These are phyloP conservation scores for Heteronetta atricapilla DNA, from an alignment of 2,113 vertebrate species.

Conservation along the genomic window DNA sequence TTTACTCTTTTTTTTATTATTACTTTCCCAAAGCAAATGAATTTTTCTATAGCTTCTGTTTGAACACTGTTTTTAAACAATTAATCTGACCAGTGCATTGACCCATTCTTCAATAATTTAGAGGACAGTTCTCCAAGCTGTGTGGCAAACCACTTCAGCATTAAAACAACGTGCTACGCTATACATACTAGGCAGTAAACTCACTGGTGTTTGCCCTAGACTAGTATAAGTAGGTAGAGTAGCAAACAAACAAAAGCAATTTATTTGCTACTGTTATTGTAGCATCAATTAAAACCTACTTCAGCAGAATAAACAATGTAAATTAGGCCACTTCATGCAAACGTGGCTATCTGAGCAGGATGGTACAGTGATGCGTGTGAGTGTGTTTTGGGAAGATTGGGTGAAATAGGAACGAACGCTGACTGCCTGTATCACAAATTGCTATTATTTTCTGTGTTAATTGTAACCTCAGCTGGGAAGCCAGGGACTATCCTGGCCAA, in stretches of 20 bases:
- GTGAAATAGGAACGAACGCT: neutral
- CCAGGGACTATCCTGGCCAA: neutral
- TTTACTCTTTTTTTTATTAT: neutral
- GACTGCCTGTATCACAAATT: neutral
- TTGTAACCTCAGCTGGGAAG: neutral
- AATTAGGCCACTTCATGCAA: neutral
- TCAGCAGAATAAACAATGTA: neutral
- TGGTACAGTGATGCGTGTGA: too few species aligned
- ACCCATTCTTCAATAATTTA: neutral
- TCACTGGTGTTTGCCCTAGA: neutral
- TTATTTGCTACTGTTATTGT: neutral
- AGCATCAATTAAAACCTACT: neutral
- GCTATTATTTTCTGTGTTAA: neutral
- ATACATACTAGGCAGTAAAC: neutral
- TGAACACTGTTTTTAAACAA: neutral
- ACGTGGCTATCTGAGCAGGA: neutral
- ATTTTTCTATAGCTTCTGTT: neutral
- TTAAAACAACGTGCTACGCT: neutral
- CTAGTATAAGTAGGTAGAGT: neutral
- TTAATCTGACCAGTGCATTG: neutral
- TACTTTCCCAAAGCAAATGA: neutral
- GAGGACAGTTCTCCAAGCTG: neutral
- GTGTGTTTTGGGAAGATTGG: neutral
- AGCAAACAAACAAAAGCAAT: neutral
- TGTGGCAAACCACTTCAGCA: neutral